Base-by-base conservation (phyloP, 2,797 vertebrate species). In the Coregonus ussuriensis region DNA sequence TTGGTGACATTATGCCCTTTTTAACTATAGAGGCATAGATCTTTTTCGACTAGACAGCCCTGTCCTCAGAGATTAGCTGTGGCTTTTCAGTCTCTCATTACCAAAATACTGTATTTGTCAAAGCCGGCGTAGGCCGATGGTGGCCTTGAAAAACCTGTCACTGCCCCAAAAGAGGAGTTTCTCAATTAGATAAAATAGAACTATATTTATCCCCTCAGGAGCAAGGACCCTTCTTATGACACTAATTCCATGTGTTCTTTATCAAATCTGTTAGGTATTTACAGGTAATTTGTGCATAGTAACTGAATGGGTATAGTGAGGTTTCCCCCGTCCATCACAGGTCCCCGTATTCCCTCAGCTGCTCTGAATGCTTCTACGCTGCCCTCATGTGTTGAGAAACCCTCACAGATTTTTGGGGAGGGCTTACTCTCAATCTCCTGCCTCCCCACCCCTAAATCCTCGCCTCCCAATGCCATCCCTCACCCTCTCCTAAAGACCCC, bases 381-480 rank as follows among this genome's bases (percentile, higher is more conserved):
- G 70, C 70, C 91, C 92, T 90, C 70, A 72, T 88, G 91, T 7
- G 31, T 89, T 91, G 70, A 87, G 84, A 91, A 92, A 83, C 89
- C 91, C 91, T 94, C 91, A 93, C 91, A 94, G 93, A 94, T 93
- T 95, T 93, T 91, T 90, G 89, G 91, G 91, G 33, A 71, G 65
- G 63, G 66, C 52, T 76, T 41, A 76, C 4, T 33, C 29, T 33
- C 63, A 51, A 51, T 25, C 21, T 29, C 63, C 88, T 86, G 91
- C 91, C 89, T 92, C 91, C 91, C 92, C 89, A 94, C 94, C 93
- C 93, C 92, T 92, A 92, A 70, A 53, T 84, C 78, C 89, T 85
- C 75, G 87, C 88, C 41, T 6, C 56, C 53, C 62, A 84, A 88
- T 53, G 59, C 72, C 29, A 15, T 2, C 41, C 14, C 31, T 18